Conservation (phyloP, 1,140 invertebrate genomes). For the Musca vetustissima region DNA sequence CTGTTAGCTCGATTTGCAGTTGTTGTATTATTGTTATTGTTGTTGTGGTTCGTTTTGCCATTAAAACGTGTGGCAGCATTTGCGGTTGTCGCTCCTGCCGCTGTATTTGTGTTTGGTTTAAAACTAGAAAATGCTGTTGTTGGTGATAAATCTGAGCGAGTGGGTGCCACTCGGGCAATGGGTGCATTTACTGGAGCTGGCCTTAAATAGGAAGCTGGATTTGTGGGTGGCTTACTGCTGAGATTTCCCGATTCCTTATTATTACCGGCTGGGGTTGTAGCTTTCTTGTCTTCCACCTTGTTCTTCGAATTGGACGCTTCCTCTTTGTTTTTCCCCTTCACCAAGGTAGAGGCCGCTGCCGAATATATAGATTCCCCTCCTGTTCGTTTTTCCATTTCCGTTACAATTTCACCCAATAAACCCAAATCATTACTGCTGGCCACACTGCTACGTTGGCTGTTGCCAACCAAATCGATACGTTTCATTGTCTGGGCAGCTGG, state of each 20-base stretch:
- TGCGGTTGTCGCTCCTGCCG: conserved; percentile 10
- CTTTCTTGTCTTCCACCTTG: conserved; percentile 19
- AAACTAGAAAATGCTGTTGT: conserved; percentile 51
- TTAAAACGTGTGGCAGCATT: not conserved
- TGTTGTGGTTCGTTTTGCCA: conserved; percentile 18
- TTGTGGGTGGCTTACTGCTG: conserved; percentile 33
- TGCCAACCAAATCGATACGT: conserved; percentile 47
- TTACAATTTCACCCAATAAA: conserved; percentile 79
- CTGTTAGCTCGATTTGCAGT: conserved; percentile 31
- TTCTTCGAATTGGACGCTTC: conserved; percentile 29
- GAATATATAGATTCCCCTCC: conserved; percentile 82
- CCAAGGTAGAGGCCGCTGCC: conserved; percentile 64
- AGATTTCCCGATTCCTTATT: conserved; percentile 54
- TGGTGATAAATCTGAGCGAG: conserved; percentile 57
- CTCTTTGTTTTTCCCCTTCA: conserved; percentile 61
- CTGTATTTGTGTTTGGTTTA: conserved; percentile 35
- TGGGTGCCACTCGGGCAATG: conserved; percentile 67
- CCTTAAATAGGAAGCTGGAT: conserved; percentile 69
- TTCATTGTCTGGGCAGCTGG: conserved; percentile 49
- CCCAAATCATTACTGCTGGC: conserved; percentile 65
- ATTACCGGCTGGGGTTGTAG: not conserved
- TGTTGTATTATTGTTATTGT: conserved; percentile 12
- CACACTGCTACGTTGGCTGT: conserved; percentile 55
- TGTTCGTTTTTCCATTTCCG: conserved; percentile 81
- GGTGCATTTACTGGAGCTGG: conserved; percentile 69